Base-by-base conservation (phyloP, 2,797 vertebrate species). In the Coendou prehensilis region DNA sequence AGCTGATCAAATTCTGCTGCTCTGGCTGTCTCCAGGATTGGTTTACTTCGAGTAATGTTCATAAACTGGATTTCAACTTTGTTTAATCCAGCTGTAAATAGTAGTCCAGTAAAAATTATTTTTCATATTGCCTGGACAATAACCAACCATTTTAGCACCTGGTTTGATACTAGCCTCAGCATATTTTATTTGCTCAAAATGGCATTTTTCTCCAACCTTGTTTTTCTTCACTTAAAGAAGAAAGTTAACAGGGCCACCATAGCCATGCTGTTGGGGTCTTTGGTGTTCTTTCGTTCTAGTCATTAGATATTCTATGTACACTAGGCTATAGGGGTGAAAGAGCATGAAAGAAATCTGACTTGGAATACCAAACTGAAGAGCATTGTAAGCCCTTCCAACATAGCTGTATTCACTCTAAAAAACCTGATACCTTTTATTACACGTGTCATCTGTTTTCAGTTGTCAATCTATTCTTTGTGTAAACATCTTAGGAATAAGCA, bases 171-270 rank as follows among this genome's bases (percentile, higher is more conserved):
- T 37, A 63, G 73, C 17, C 81, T 95, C 57, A 94, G 90, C 26
- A 14, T 96, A 8, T 63, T 96, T 89, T 92, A 92, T 76, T 92
- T 95, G 45, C 76, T 94, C 14, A 94, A 96, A 78, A 87, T 95
- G 80, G 88, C 76, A 76, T 89, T 23, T 59, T 97, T 97, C 73
- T 91, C 71, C 47, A 85, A 85, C 26, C 1, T 30, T n/a, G 22
- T 71, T 23, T 92, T 96, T 78, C 71, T 87, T 89, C 11, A 20
- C 9, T 30, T 92, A 3, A 95, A 96, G 52, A 64, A 71, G 73
- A 96, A 56, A 89, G 59, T 89, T 78, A 26, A 75, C 15, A 80
- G 41, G 2, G 41, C 87, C 13, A 2, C 88, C 73, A 4, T 85
- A 6, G 6, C 6, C 5, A 45, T 56, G 18, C 5, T 90, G 1